Conservation (phyloP, 2,113 vertebrate species). For the Megalops atlanticus region DNA sequence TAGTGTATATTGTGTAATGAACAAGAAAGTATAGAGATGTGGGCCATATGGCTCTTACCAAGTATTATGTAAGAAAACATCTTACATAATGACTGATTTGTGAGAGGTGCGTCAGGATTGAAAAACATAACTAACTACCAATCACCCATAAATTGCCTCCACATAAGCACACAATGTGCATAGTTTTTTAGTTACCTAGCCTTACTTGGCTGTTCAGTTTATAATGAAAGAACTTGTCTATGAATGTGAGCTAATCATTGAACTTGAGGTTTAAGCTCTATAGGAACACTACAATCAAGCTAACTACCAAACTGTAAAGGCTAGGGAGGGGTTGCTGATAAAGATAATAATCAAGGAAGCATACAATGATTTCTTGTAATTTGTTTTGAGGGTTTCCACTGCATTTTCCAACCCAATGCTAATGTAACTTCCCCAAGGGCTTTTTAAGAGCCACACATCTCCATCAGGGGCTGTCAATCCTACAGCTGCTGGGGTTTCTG, state of each 20-base stretch:
- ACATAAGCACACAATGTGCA: background rate
- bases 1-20: background rate
- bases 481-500: background rate
- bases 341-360: background rate
- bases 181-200: background rate
- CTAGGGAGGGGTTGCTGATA: background rate
- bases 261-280: background rate
- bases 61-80: background rate
- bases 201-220: background rate
- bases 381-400: background rate
- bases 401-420: background rate
- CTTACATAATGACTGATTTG: background rate
- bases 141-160: background rate
- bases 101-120: background rate
- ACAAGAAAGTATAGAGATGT: background rate
- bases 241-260: background rate
- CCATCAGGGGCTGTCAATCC: background rate
- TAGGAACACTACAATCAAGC: background rate
- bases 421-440: background rate
- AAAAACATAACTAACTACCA: background rate
- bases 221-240: background rate
- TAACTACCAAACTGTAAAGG: background rate
- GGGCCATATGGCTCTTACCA: background rate
- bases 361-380: background rate
- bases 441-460: background rate